Base-by-base conservation (phyloP, 2,797 vertebrate species). In the Schizopygopsis malacanthus region DNA sequence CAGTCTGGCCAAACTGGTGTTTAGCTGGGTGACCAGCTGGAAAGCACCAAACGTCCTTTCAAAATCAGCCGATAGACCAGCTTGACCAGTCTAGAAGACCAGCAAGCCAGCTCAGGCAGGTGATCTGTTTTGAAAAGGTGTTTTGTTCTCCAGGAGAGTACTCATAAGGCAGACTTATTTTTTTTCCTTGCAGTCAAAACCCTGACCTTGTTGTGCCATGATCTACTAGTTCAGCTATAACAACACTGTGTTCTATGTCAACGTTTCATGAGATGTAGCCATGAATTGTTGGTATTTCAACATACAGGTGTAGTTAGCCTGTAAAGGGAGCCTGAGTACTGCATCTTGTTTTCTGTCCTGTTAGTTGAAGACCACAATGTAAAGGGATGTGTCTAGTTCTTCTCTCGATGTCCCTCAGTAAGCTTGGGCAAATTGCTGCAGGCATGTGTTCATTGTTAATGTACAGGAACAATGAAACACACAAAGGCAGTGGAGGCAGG, bases 371-470 rank as follows among this genome's bases (percentile, higher is more conserved):
- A 41, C 45, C 43, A 39, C 7, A 28, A 4, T 67, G 61, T 28
- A 47, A 15, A 45, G 65, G 59, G 28, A 72, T 61, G 6, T 71
- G 33, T 52, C 12, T 85, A 6, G 41, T 37, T 80, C 52, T 81
- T 67, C 50, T 37, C 39, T 41, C 6, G 0, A 5, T 77, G 9
- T 72, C 41, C 77, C 67, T 73, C 54, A 50, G 67, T 67, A 43
- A 11, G 54, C 15, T 39, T 39, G 41, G 39, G 33, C 77, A 73
- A 33, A 33, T 70, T 85, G 54, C 43, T 80, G 54, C 43, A 70
- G 20, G 77, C 43, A 80, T 28, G 70, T 47, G 20, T 85, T 63
- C 20, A 80, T 85, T 73, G 73, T 85, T 85, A 80, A 80, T 73
- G 43, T 79, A 18, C 50, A 72, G 65, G 43, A 85, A 79, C 67